Evolutionary conservation across 2,797 vertebrate species (phyloP).

Genomic region (Zenarchopterus dispar): DNA sequence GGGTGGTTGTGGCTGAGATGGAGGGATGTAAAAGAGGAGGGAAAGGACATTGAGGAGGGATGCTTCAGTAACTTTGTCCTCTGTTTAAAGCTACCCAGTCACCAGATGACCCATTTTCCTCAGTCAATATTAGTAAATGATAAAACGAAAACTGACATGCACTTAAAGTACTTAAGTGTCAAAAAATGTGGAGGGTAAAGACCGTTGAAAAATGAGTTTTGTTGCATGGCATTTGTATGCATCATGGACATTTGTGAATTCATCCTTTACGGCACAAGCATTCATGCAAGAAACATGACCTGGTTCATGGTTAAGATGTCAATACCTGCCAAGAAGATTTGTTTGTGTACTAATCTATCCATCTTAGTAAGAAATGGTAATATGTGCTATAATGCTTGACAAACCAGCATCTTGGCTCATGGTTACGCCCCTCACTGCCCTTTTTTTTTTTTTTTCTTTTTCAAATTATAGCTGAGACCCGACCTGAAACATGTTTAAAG

Average conservation of each 20-base stretch:
- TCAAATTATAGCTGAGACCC: too few species aligned
- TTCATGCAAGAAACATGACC: constrained; percentile 24
- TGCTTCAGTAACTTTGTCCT: constrained; percentile 57
- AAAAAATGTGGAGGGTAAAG: constrained; percentile 41
- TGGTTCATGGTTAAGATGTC: constrained; percentile 11
- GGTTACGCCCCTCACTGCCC: too few species aligned
- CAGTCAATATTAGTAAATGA: constrained; percentile 42
- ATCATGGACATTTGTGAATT: constrained; percentile 16
- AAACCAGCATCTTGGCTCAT: constrained; percentile 11
- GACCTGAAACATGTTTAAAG: too few species aligned
- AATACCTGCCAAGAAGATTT: constrained; percentile 31
- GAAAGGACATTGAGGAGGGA: constrained; percentile 41
- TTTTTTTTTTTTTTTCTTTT: too few species aligned
- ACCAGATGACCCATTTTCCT: constrained; percentile 71
- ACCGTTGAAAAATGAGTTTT: constrained; percentile 6
- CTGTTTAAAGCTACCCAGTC: constrained; percentile 57
- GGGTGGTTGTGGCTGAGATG: not conserved
- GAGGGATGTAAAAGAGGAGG: not conserved
- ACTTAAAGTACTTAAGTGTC: constrained; percentile 37
- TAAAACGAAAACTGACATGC: constrained; percentile 48
- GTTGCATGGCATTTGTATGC: not conserved
- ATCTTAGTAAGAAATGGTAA: constrained; percentile 7
- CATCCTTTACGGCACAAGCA: constrained; percentile 21
- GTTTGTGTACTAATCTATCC: constrained; percentile 21
- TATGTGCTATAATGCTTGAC: not conserved